Base-by-base conservation (phyloP, 2,113 vertebrate genomes). In the Saguinus imperator region DNA sequence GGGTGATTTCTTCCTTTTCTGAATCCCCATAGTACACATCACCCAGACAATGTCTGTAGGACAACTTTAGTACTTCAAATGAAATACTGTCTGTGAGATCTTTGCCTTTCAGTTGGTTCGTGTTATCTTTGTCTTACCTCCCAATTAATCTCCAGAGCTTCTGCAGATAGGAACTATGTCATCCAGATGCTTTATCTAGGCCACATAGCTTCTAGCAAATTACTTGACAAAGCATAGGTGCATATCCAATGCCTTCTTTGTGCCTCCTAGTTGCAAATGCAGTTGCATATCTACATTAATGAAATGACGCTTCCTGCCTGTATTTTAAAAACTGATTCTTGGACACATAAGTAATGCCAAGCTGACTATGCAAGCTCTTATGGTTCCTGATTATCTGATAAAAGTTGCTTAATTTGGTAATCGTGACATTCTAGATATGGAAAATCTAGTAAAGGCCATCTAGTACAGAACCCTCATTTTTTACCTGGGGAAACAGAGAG, bases 1-100 rank as follows among this genome's bases (percentile, higher is more conserved):
- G 75, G 95, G 72, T 43, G 45, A 94, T 25, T 81, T 45, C 91
- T 96, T 98, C 94, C 96, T 95, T 37, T 79, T 94, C 29, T 10
- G n/a, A 92, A 76, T 94, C 66, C 97, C 85, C 57, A 50, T 0
- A 37, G 72, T 66, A 73, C 64, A 37, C 9, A 83, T 76, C 92
- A 94, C 45, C 80, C 95, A 96, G 86, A 97, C 58, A 72, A 55
- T 61, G 72, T 95, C 64, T 94, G 52, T 0, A 45, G 50, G 6
- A 23, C 16, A 61, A 52, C 50, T 35, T 94, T 3, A 90, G 83
- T 89, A 66, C 29, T 90, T 87, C 37, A 35, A 88, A 66, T 87
- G 43, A 93, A 93, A 79, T 29, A 32, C 0, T 29, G 52, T 68
- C 96, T 93, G 52, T 89, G 45, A 84, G 50, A 64, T 87, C 76